Percentiles rank a stretch among this genome's conserved stretches.
Evolutionary conservation across 2,797 vertebrate genomes (phyloP).

Genomic region (Tapera naevia): DNA sequence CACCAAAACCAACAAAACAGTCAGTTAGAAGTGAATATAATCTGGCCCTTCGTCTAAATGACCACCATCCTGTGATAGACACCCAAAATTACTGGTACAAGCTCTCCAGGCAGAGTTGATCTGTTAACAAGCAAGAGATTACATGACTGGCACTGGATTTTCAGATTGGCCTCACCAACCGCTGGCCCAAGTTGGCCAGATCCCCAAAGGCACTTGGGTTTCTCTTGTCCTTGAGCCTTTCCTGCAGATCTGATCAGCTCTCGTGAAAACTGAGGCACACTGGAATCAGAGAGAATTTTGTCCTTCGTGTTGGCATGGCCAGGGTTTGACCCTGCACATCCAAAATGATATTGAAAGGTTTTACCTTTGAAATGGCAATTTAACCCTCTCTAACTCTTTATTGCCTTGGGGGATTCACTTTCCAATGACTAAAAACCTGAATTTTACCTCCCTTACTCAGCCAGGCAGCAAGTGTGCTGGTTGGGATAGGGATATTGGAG

Average conservation of each 20-base stretch:
- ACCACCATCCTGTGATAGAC: not conserved
- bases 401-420: not conserved
- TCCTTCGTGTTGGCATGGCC: fast-evolving
- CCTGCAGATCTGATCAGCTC: not conserved
- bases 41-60: not conserved
- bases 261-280: fast-evolving
- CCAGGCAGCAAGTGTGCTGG: not conserved
- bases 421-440: not conserved
- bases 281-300: not conserved
- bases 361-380: not conserved
- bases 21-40: fast-evolving
- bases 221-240: not conserved
- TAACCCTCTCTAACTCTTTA: not conserved
- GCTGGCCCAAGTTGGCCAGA: not conserved
- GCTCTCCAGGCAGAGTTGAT: not conserved
- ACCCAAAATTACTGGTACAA: not conserved
- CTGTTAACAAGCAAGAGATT: not conserved
- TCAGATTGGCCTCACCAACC: not conserved
- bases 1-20: not conserved
- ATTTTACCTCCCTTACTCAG: not conserved
- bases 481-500: not conserved
- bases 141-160: not conserved
- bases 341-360: not conserved
- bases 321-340: fast-evolving
- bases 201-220: not conserved